These are phyloP conservation scores for Dione juno DNA, from an alignment of 2,888 invertebrate species.

Conservation along the genomic window DNA sequence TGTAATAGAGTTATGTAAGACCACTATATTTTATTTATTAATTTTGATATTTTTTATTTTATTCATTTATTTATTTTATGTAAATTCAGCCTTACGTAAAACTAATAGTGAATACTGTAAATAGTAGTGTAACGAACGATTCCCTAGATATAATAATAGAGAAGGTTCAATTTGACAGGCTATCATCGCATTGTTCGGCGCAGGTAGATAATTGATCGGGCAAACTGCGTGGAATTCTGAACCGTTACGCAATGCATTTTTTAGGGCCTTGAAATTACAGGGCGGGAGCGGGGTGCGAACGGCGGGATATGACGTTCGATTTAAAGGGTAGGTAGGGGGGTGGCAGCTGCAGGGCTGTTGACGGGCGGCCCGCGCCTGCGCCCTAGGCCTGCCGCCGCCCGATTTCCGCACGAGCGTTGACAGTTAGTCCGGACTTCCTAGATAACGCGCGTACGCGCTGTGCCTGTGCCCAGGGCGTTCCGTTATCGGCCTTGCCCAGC, in stretches of 20 bases:
- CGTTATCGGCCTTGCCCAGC: conserved; percentile 46
- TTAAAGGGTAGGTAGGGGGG: conserved; percentile 76
- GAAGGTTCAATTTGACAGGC: conserved; percentile 37
- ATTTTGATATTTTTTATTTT: conserved; percentile 1
- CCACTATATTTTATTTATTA: too few species aligned
- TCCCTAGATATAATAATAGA: conserved; percentile 1
- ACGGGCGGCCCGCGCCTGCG: conserved; percentile 83
- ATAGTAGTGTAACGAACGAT: neutral
- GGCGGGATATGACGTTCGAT: conserved; percentile 83
- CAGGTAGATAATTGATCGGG: conserved; percentile 81
- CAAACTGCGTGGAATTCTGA: conserved; percentile 74
- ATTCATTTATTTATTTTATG: neutral
- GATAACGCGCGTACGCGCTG: conserved; percentile 77
- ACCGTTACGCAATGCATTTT: conserved; percentile 84
- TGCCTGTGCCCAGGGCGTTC: conserved; percentile 49
- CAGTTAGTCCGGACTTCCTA: conserved; percentile 85
- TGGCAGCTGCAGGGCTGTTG: conserved; percentile 80
- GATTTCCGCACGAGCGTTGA: conserved; percentile 85
- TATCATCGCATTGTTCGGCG: conserved; percentile 54
- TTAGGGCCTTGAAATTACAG: conserved; percentile 78
- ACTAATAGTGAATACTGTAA: neutral
- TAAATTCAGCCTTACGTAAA: neutral
- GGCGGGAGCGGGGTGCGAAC: conserved; percentile 72
- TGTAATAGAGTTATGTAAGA: neutral
- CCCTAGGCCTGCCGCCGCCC: conserved; percentile 76